Evolutionary conservation across 1,140 invertebrate species (phyloP).

Genomic region (Ceratosolen solmsi): DNA sequence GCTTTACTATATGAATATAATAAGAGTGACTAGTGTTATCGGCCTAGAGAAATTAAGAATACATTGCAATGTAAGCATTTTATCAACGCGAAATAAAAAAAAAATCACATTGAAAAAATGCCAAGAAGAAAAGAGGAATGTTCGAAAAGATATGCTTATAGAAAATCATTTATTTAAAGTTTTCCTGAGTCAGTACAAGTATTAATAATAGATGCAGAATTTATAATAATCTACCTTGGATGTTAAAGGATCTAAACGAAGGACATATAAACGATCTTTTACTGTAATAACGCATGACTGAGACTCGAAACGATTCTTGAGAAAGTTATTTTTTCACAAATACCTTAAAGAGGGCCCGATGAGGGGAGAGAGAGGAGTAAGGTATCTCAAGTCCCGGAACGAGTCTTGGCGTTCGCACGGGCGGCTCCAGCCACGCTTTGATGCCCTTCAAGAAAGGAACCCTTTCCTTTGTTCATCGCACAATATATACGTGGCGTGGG

Average conservation of each 20-base stretch:
- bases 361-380: neutral
- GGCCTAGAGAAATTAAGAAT: too few species aligned
- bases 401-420: slow-evolving; percentile 24
- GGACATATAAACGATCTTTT: neutral
- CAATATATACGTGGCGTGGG: neutral
- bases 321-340: slow-evolving; percentile 7
- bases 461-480: slow-evolving; percentile 12
- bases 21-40: too few species aligned
- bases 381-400: neutral
- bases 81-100: too few species aligned
- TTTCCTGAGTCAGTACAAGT: too few species aligned
- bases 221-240: too few species aligned
- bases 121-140: too few species aligned
- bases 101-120: too few species aligned
- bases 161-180: too few species aligned
- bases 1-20: too few species aligned
- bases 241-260: neutral
- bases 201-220: too few species aligned
- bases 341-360: neutral
- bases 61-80: too few species aligned
- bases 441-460: slow-evolving; percentile 1
- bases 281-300: neutral
- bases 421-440: slow-evolving; percentile 18
- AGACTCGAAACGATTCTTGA: neutral
- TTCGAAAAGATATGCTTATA: too few species aligned